phyloP scores from a whole-genome alignment of 2,113 vertebrate species.

The Lepisosteus osseus region DNA sequence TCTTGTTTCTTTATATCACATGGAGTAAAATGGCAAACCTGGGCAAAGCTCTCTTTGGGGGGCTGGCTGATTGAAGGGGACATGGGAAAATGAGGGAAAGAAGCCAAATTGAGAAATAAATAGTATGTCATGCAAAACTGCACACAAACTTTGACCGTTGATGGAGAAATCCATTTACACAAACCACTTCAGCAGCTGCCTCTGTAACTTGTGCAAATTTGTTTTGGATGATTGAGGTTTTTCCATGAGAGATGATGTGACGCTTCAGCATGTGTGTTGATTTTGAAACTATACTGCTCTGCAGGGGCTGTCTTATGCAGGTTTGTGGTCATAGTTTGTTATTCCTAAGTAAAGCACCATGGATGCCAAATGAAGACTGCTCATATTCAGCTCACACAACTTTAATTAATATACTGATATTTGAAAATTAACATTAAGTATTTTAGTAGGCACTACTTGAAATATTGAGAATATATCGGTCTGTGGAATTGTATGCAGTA shows the following conservation, averaged over 20 bases:
- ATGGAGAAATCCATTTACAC: constrained; percentile 2
- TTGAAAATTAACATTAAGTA: neutral
- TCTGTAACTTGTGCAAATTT: neutral
- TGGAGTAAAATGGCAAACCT: neutral
- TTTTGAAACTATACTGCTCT: neutral
- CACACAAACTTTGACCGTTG: neutral
- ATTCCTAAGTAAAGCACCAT: neutral
- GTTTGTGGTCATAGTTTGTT: neutral
- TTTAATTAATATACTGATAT: neutral
- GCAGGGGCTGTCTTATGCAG: neutral
- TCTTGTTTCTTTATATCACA: neutral
- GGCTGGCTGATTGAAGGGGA: neutral
- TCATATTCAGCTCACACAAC: neutral
- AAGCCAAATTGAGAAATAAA: constrained; percentile 11
- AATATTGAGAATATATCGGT: neutral
- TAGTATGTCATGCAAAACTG: constrained; percentile 12
- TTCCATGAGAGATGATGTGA: neutral
- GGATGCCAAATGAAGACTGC: neutral
- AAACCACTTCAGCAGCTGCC: neutral
- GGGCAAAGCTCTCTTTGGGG: neutral
- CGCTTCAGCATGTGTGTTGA: neutral
- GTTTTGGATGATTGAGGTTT: constrained; percentile 6
- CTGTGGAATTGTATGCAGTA: neutral
- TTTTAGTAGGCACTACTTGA: neutral
- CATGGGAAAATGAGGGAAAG: constrained; percentile 9